phyloP scores from a whole-genome alignment of 2,113 vertebrate species.

The Charina bottae region DNA sequence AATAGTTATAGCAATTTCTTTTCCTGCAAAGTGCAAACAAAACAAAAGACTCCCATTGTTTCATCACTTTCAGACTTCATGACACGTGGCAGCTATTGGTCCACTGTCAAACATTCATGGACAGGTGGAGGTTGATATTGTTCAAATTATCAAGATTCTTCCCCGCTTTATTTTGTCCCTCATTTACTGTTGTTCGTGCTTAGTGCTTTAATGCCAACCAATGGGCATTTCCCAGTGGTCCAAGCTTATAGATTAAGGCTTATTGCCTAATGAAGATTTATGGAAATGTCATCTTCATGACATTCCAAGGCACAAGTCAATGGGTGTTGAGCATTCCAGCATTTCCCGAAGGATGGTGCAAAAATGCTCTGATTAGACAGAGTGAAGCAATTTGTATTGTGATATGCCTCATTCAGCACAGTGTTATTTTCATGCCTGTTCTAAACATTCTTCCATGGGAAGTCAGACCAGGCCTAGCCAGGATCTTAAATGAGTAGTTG shows the following conservation, averaged over 20 bases:
- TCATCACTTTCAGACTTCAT: not conserved
- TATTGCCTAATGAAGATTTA: conserved; percentile 58
- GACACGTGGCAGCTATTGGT: not conserved
- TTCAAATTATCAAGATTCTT: not conserved
- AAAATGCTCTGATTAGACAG: conserved; percentile 31
- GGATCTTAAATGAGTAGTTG: not conserved
- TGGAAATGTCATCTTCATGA: conserved; percentile 47
- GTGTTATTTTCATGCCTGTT: conserved; percentile 15
- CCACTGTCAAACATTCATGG: not conserved
- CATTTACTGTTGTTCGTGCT: conserved; percentile 30
- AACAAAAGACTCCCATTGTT: not conserved
- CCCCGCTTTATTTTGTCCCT: not conserved
- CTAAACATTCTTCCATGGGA: not conserved
- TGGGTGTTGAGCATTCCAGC: conserved; percentile 21
- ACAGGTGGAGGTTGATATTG: not conserved
- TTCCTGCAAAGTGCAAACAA: not conserved
- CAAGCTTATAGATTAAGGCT: conserved; percentile 41
- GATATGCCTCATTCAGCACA: conserved; percentile 7
- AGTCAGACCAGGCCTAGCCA: not conserved
- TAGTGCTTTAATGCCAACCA: conserved; percentile 35
- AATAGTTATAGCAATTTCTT: not conserved
- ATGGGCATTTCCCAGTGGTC: conserved; percentile 30
- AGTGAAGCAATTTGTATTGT: conserved; percentile 15
- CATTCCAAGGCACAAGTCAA: conserved; percentile 36
- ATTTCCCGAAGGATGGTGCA: conserved; percentile 11